Evolutionary conservation across 2,888 invertebrate genomes (phyloP).

Genomic region (Asteroscopus sphinx): DNA sequence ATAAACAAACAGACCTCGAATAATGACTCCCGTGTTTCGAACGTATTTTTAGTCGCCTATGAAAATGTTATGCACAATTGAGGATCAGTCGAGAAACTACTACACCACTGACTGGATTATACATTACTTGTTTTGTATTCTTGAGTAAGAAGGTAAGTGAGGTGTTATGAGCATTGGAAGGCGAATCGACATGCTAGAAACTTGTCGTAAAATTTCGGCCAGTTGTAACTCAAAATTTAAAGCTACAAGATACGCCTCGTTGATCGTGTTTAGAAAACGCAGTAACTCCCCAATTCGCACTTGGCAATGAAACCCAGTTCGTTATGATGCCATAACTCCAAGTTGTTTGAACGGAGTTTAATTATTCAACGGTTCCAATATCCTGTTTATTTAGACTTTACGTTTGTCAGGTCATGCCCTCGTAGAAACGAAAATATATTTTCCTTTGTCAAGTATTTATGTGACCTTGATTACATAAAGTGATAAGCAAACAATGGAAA

Average conservation of each 20-base stretch:
- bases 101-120: constrained; percentile 10
- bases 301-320: constrained; percentile 36
- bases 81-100: background rate
- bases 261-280: constrained; percentile 42
- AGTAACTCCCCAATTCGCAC: constrained; percentile 14
- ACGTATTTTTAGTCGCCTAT: constrained; percentile 48
- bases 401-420: constrained; percentile 32
- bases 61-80: constrained; percentile 36
- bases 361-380: constrained; percentile 39
- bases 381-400: constrained; percentile 27
- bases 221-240: constrained; percentile 1
- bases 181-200: background rate
- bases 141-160: background rate
- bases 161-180: constrained; percentile 10
- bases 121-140: constrained; percentile 16
- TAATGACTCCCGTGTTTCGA: constrained; percentile 38
- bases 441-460: constrained; percentile 30
- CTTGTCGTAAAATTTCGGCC: constrained; percentile 1
- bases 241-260: constrained; percentile 19
- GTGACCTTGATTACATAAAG: constrained; percentile 17
- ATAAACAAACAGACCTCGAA: constrained; percentile 60
- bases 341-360: constrained; percentile 34
- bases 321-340: constrained; percentile 40
- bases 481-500: constrained; percentile 24
- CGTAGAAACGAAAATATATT: constrained; percentile 27